These are phyloP conservation scores for Ptychoptera contaminata DNA, from an alignment of 2,888 invertebrate genomes.

Conservation along the genomic window DNA sequence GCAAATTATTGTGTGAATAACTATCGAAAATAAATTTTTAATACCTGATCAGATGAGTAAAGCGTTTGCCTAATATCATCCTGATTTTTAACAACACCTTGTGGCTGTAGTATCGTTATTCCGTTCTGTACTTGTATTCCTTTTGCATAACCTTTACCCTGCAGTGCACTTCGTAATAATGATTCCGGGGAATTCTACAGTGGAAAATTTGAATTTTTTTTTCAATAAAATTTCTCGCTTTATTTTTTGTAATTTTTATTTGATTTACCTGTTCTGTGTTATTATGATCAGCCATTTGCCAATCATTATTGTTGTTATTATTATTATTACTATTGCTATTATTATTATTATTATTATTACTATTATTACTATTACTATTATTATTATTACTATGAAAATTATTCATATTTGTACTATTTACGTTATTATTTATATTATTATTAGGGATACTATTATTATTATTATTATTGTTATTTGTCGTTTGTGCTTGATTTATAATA, in stretches of 20 bases:
- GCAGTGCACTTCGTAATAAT: conserved; percentile 63
- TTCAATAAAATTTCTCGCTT: background rate
- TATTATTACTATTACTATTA: background rate
- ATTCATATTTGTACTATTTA: conserved; percentile 5
- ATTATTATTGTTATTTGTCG: conserved; percentile 14
- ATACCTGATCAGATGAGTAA: conserved; percentile 33
- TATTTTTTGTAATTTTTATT: background rate
- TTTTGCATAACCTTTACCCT: conserved; percentile 50
- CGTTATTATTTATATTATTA: conserved; percentile 3
- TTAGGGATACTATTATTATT: conserved; percentile 4
- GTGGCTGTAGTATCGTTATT: conserved; percentile 21
- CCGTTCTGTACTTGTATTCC: conserved; percentile 29
- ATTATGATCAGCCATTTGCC: conserved; percentile 64
- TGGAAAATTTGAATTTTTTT: background rate
- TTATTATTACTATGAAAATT: background rate
- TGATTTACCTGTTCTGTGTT: conserved; percentile 29
- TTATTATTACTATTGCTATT: background rate
- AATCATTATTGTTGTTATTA: conserved; percentile 61
- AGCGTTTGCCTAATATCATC: conserved; percentile 41
- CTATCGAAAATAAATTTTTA: background rate
- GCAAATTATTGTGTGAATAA: background rate
- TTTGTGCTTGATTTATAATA: conserved; percentile 22
- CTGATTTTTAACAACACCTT: conserved; percentile 37
- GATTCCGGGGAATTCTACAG: conserved; percentile 43
- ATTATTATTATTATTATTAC: background rate